A percentile compares a stretch with the other conserved stretches of the same genome.
These are phyloP conservation scores for Hedychridium roseum DNA, from an alignment of 2,888 invertebrate species.

Conservation along the genomic window DNA sequence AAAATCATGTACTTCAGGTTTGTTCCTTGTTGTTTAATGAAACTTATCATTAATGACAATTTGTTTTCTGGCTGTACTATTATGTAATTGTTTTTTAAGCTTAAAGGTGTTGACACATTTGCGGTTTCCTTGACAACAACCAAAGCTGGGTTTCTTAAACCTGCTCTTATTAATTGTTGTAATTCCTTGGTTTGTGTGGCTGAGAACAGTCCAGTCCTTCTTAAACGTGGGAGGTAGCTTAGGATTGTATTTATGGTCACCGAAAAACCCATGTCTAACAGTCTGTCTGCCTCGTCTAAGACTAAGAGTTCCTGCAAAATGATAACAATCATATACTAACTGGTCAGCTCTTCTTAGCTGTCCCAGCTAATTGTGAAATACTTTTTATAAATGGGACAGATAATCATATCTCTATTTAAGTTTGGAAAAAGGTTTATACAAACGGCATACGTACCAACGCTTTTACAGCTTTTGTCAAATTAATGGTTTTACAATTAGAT, in stretches of 20 bases:
- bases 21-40: slow-evolving; percentile 71
- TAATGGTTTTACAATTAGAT: slow-evolving; percentile 74
- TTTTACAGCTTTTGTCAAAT: slow-evolving; percentile 77
- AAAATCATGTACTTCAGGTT: slow-evolving; percentile 83
- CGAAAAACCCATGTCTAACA: slow-evolving; percentile 93
- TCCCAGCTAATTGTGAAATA: too few species aligned
- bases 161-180: slow-evolving; percentile 89
- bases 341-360: too few species aligned
- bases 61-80: slow-evolving; percentile 83
- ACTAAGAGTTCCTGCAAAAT: slow-evolving; percentile 82
- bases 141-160: slow-evolving; percentile 90
- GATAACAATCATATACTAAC: slow-evolving; percentile 4
- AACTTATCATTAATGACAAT: slow-evolving; percentile 79
- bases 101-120: slow-evolving; percentile 74
- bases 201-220: slow-evolving; percentile 97
- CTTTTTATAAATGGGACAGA: too few species aligned
- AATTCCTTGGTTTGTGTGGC: slow-evolving; percentile 98
- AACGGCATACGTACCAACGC: slow-evolving; percentile 69
- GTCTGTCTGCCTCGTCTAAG: slow-evolving; percentile 95
- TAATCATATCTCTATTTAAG: not conserved
- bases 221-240: slow-evolving; percentile 88
- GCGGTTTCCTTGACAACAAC: slow-evolving; percentile 90
- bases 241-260: slow-evolving; percentile 86
- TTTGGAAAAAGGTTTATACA: not conserved
- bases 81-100: slow-evolving; percentile 82